Conservation (phyloP, 2,888 invertebrate species). For the Conops quadrifasciatus region DNA sequence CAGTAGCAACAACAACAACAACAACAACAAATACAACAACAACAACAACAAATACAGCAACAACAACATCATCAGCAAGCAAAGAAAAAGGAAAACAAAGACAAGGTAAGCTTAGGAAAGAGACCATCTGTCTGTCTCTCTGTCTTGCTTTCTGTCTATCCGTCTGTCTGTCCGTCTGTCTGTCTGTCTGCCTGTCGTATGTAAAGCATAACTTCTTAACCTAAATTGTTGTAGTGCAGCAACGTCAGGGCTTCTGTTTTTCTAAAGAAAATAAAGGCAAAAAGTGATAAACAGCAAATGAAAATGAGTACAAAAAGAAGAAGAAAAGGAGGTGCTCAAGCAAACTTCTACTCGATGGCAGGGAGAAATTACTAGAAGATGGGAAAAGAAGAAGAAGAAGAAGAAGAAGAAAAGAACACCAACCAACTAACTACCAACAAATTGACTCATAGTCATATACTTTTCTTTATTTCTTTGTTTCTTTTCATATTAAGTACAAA, state of each 20-base stretch:
- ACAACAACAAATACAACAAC: neutral
- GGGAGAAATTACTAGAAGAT: neutral
- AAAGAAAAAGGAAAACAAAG: neutral
- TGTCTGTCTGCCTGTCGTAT: neutral
- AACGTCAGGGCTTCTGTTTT: conserved; percentile 18
- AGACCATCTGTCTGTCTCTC: too few relatives aligned
- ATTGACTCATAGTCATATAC: conserved; percentile 15
- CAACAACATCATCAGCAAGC: neutral
- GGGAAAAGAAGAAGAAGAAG: neutral
- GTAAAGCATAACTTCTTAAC: conserved; percentile 38
- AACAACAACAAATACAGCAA: too few relatives aligned
- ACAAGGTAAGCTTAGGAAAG: too few relatives aligned
- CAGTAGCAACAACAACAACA: neutral
- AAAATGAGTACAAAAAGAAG: conserved; percentile 15
- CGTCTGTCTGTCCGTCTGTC: too few relatives aligned
- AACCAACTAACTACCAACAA: neutral
- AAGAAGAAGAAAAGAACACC: neutral
- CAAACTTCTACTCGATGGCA: neutral
- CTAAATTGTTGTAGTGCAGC: conserved; percentile 27
- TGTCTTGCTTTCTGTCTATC: too few relatives aligned
- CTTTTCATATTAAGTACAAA: neutral
- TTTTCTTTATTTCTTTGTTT: conserved; percentile 11
- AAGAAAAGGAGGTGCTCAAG: neutral
- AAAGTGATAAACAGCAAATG: conserved; percentile 18
- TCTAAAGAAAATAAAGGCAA: conserved; percentile 15